phyloP scores from a whole-genome alignment of 2,113 vertebrate genomes.

The Myxocyprinus asiaticus region DNA sequence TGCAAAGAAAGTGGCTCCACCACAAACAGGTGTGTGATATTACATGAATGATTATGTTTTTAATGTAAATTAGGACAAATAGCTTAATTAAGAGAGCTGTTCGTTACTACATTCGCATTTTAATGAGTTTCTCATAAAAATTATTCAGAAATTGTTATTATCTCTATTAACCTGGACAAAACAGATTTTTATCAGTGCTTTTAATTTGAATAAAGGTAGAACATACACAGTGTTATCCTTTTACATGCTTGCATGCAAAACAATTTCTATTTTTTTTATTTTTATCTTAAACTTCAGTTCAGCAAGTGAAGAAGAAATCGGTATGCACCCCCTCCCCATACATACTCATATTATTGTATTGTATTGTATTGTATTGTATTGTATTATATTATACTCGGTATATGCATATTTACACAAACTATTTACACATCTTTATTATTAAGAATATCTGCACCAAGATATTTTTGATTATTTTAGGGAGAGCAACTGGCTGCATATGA shows the following conservation, averaged over 20 bases:
- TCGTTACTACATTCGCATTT: background rate
- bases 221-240: background rate
- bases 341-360: background rate
- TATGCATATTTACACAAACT: too few relatives aligned
- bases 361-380: too few relatives aligned
- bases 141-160: background rate
- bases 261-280: slow-evolving; percentile 74
- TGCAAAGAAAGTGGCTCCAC: slow-evolving; percentile 86
- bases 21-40: slow-evolving; percentile 85
- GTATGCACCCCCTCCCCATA: slow-evolving; percentile 74
- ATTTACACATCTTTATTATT: too few relatives aligned
- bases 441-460: too few relatives aligned
- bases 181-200: background rate
- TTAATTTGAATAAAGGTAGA: background rate
- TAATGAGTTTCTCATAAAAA: background rate
- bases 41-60: background rate
- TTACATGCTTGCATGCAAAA: slow-evolving; percentile 81
- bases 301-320: slow-evolving; percentile 98
- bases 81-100: background rate
- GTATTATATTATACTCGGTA: too few relatives aligned
- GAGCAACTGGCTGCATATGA: slow-evolving; percentile 95
- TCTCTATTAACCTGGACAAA: background rate
- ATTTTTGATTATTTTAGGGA: slow-evolving; percentile 73
- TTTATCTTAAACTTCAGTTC: slow-evolving; percentile 83
- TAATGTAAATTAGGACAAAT: background rate